Percentiles rank a stretch among this genome's conserved stretches.
Evolutionary conservation across 2,797 vertebrate species (phyloP).

Genomic region (Leuciscus waleckii): DNA sequence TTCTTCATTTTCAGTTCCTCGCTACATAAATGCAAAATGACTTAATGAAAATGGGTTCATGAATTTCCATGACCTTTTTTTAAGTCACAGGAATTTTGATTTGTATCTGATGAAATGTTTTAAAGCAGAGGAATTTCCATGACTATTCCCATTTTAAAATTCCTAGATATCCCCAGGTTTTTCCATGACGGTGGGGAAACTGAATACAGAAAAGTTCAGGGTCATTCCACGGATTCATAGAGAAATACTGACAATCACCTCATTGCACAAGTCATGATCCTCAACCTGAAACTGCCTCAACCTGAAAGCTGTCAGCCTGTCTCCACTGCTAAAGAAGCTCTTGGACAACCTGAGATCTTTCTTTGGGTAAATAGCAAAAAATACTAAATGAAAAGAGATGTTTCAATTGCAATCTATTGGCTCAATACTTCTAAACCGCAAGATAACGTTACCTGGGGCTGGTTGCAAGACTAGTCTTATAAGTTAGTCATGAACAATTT

Average conservation of each 20-base stretch:
- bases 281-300: neutral
- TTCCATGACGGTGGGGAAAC: neutral
- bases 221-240: neutral
- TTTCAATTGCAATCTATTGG: neutral
- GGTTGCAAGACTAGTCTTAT: neutral
- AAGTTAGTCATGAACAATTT: neutral
- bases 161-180: neutral
- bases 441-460: neutral
- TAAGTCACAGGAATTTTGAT: neutral
- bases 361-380: neutral
- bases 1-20: conserved; percentile 81
- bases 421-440: neutral
- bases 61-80: neutral
- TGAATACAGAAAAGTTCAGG: neutral
- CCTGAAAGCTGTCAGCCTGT: neutral
- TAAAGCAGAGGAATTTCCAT: neutral
- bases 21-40: conserved; percentile 65
- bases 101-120: neutral
- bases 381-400: conserved; percentile 18
- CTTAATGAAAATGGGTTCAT: neutral
- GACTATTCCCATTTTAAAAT: neutral
- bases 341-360: neutral
- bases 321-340: neutral
- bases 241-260: neutral
- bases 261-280: neutral